phyloP scores from a whole-genome alignment of 2,888 invertebrate species.

The Archips crataeganus region DNA sequence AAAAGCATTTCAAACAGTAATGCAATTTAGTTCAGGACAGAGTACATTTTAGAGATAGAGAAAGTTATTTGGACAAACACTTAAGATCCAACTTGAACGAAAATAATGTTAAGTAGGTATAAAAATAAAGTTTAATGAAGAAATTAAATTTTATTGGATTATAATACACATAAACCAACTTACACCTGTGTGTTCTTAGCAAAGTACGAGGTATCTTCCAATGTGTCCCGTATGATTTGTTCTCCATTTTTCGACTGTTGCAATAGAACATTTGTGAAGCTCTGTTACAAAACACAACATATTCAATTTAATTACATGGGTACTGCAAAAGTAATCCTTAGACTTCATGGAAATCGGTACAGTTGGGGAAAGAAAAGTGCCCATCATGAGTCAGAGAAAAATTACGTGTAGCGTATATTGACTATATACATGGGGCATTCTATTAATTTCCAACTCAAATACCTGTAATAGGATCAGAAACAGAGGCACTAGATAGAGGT shows the following conservation, averaged over 20 bases:
- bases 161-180: constrained; percentile 54
- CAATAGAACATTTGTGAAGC: constrained; percentile 86
- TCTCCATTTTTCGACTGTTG: constrained; percentile 81
- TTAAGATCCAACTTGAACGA: too few relatives aligned
- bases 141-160: not conserved
- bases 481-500: not conserved
- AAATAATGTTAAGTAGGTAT: not conserved
- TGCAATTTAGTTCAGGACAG: too few relatives aligned
- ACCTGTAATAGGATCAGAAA: not conserved
- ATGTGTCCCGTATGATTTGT: constrained; percentile 72
- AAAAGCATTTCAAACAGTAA: too few relatives aligned
- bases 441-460: not conserved
- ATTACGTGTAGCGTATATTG: not conserved
- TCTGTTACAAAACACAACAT: constrained; percentile 66
- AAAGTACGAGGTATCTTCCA: constrained; percentile 84
- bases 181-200: constrained; percentile 86
- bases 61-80: too few relatives aligned
- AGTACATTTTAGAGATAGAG: too few relatives aligned
- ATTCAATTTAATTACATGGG: too few relatives aligned
- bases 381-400: too few relatives aligned
- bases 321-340: too few relatives aligned
- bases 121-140: not conserved
- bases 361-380: too few relatives aligned
- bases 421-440: not conserved
- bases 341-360: not conserved